Base-by-base conservation (phyloP, 2,113 vertebrate species). In the Tragelaphus strepsiceros region DNA sequence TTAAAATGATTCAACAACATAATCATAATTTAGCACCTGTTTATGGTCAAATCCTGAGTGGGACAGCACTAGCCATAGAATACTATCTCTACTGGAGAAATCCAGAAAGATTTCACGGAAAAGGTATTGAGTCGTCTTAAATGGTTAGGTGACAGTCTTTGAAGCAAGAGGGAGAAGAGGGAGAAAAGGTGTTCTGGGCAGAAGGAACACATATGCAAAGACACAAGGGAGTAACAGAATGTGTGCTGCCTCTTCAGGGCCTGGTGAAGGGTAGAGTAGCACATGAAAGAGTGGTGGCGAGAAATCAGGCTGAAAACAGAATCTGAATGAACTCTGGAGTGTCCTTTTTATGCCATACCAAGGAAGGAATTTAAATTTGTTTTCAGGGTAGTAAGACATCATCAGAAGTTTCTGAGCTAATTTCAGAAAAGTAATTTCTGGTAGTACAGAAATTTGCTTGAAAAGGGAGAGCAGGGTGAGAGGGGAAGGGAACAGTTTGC, bases 371-470 rank as follows among this genome's bases (percentile, higher is more conserved):
- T 95, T n/a, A 74, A 28, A 43, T 90, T 83, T 93, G 54, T 74
- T 94, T 93, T 88, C 1, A 32, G 83, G 58, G n/a, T n/a, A 77
- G 7, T 64, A 67, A 51, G 30, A 90, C 62, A 28, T 64, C 64
- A 80, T 92, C 35, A 93, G 59, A 91, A 46, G 15, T 93, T 82
- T 91, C 54, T 90, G 49, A 95, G 56, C 24, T 62, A 90, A 53
- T 86, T 97, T 94, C 83, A 93, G 59, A 56, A 93, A 93, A 87
- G 53, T 81, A 67, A n/a, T 95, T 96, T 83, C 22, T 82, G 30
- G 39, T 39, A 96, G 30, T 94, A 62, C 15, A 96, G 78, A 96
- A 96, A 87, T 61, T 35, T 94, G 53, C 62, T 94, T 94, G 61
- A 85, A 86, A 74, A 83, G 58, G 22, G 35, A 86, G 67, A 17